These are phyloP conservation scores for Arctopsyche grandis DNA, from an alignment of 1,140 invertebrate genomes.

Conservation along the genomic window DNA sequence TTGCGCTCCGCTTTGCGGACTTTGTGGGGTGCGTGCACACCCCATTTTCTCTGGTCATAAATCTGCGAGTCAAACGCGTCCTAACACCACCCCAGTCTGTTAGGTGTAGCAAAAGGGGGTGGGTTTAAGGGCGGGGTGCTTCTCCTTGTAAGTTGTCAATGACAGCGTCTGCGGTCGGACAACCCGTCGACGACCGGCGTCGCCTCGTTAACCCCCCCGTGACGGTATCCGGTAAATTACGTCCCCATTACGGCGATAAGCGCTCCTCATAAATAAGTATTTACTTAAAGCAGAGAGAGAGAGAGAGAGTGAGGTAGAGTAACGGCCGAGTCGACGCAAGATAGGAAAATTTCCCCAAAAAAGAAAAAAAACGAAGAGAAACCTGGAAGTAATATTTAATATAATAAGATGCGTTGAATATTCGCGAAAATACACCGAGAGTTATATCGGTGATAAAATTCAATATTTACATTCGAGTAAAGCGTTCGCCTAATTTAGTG, in stretches of 20 bases:
- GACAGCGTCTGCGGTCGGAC: conserved; percentile 32
- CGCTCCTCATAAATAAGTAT: conserved; percentile 27
- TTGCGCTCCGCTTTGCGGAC: neutral
- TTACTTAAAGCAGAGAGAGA: neutral
- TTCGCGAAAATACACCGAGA: too few species aligned
- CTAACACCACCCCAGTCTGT: neutral
- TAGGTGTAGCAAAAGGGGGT: conserved; percentile 7
- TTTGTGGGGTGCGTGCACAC: neutral
- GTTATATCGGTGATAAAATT: too few species aligned
- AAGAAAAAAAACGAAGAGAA: too few species aligned
- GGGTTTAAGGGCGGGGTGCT: neutral
- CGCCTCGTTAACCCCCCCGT: conserved; percentile 6
- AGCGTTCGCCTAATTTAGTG: too few species aligned
- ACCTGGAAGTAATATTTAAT: too few species aligned
- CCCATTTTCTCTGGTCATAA: conserved; percentile 36
- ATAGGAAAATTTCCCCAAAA: too few species aligned
- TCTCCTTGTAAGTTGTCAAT: conserved; percentile 44
- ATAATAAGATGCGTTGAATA: too few species aligned
- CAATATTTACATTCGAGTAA: too few species aligned
- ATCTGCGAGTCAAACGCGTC: conserved; percentile 42
- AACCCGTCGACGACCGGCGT: conserved; percentile 24
- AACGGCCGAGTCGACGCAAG: neutral
- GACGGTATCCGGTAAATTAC: conserved; percentile 23
- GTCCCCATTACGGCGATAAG: conserved; percentile 28
- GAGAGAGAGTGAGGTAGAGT: too few species aligned